Percentiles rank a stretch among this genome's conserved stretches.
Evolutionary conservation across 1,140 invertebrate species (phyloP).

Genomic region (Planococcus citri): DNA sequence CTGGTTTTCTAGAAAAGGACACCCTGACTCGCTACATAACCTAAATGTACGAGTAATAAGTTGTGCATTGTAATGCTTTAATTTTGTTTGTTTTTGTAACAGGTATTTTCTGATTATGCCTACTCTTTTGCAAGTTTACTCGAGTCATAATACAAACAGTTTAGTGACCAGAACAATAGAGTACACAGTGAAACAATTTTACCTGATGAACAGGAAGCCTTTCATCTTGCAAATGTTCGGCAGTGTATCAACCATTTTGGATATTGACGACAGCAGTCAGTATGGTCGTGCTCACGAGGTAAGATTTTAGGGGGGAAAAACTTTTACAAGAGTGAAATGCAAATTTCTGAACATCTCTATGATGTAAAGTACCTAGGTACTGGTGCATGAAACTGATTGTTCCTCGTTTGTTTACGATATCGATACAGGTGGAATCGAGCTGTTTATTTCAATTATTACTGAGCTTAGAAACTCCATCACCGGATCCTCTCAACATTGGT

Average conservation of each 20-base stretch:
- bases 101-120: slow-evolving; percentile 96
- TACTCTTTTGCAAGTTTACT: slow-evolving; percentile 89
- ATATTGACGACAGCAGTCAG: slow-evolving; percentile 74
- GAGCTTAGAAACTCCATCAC: slow-evolving; percentile 80
- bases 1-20: too few relatives aligned
- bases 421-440: slow-evolving; percentile 69
- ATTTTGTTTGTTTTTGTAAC: slow-evolving; percentile 29
- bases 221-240: slow-evolving; percentile 99
- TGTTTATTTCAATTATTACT: slow-evolving; percentile 83
- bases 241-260: slow-evolving; percentile 87
- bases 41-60: too few relatives aligned
- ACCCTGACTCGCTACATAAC: too few relatives aligned
- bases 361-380: too few relatives aligned
- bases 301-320: slow-evolving; percentile 31
- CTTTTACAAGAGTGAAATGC: too few relatives aligned
- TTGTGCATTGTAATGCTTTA: too few relatives aligned
- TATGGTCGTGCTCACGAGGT: slow-evolving; percentile 82
- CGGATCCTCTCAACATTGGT: slow-evolving; percentile 87
- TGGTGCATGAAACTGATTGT: too few relatives aligned
- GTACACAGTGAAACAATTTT: slow-evolving; percentile 97
- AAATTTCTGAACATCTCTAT: too few relatives aligned
- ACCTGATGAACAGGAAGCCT: slow-evolving; percentile 93
- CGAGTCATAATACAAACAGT: slow-evolving; percentile 93
- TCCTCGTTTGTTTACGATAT: too few relatives aligned
- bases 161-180: slow-evolving; percentile 90